These are phyloP conservation scores for Neelides folsomi DNA, from an alignment of 2,888 invertebrate species.

Conservation along the genomic window DNA sequence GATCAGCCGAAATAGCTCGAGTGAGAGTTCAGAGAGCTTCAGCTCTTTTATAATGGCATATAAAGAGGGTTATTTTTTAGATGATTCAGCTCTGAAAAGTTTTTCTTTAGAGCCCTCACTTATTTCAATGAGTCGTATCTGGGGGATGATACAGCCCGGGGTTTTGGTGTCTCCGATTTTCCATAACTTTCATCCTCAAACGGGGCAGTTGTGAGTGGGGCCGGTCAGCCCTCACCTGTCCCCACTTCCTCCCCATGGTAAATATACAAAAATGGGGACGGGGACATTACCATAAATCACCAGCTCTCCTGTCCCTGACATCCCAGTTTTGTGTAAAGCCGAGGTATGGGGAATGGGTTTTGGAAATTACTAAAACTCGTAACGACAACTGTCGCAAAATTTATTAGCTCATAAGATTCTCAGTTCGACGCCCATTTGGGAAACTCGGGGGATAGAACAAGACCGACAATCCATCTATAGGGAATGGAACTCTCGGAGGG, in stretches of 20 bases:
- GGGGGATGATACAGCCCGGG: slow-evolving; percentile 17
- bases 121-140: slow-evolving; percentile 25
- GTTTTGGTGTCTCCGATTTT: slow-evolving; percentile 10
- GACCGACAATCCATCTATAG: slow-evolving; percentile 24
- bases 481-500: neutral
- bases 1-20: slow-evolving; percentile 27
- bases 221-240: slow-evolving; percentile 5
- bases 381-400: slow-evolving; percentile 35
- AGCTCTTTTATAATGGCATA: slow-evolving; percentile 19
- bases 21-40: slow-evolving; percentile 18
- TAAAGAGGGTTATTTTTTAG: slow-evolving; percentile 30
- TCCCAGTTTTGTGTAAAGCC: slow-evolving; percentile 29
- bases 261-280: slow-evolving; percentile 33
- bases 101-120: slow-evolving; percentile 18
- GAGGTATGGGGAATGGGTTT: slow-evolving; percentile 32
- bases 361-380: slow-evolving; percentile 34
- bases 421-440: slow-evolving; percentile 33
- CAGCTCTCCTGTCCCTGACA: slow-evolving; percentile 33
- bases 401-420: slow-evolving; percentile 35
- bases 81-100: slow-evolving; percentile 30
- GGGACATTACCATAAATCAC: slow-evolving; percentile 34
- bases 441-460: slow-evolving; percentile 24
- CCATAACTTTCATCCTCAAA: slow-evolving; percentile 16
- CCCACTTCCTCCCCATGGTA: slow-evolving; percentile 12
- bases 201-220: slow-evolving; percentile 15